phyloP scores from a whole-genome alignment of 2,113 vertebrate genomes.

The Pholis gunnellus region DNA sequence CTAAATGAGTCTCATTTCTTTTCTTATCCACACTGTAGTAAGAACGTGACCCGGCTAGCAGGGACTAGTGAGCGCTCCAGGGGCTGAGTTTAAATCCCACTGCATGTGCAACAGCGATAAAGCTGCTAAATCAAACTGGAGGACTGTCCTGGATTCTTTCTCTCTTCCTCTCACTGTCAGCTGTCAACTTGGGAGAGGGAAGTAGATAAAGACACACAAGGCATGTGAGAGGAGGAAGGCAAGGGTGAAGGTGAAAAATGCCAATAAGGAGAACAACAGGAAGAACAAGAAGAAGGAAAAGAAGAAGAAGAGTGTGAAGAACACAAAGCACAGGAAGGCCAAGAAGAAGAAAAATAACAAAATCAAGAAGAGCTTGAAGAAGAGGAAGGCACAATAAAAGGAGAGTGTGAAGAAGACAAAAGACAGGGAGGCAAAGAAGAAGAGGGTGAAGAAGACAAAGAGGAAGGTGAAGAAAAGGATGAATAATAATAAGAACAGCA shows the following conservation, averaged over 20 bases:
- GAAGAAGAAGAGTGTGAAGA: background rate
- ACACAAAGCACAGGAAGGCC: background rate
- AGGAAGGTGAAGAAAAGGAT: background rate
- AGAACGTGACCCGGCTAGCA: constrained; percentile 61
- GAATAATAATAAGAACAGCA: background rate
- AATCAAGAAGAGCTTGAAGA: background rate
- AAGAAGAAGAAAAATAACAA: background rate
- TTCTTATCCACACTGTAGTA: constrained; percentile 43
- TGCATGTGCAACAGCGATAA: constrained; percentile 75
- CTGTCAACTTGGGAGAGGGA: constrained; percentile 44
- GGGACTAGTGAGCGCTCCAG: constrained; percentile 41
- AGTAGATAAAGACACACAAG: constrained; percentile 45
- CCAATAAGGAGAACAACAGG: background rate
- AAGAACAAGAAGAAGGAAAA: background rate
- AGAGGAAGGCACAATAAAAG: too few species aligned
- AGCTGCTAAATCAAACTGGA: constrained; percentile 64
- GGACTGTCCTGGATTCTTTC: constrained; percentile 70
- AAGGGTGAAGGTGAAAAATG: background rate
- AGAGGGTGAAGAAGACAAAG: background rate
- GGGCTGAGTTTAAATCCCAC: constrained; percentile 74
- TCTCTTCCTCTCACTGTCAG: constrained; percentile 43
- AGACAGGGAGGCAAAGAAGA: background rate
- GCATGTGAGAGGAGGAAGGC: constrained; percentile 16
- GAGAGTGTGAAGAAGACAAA: background rate
- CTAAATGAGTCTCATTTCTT: constrained; percentile 39